A percentile compares a stretch with the other conserved stretches of the same genome.
These are phyloP conservation scores for Drosophila macrospina DNA, from an alignment of 2,888 invertebrate genomes.

Conservation along the genomic window DNA sequence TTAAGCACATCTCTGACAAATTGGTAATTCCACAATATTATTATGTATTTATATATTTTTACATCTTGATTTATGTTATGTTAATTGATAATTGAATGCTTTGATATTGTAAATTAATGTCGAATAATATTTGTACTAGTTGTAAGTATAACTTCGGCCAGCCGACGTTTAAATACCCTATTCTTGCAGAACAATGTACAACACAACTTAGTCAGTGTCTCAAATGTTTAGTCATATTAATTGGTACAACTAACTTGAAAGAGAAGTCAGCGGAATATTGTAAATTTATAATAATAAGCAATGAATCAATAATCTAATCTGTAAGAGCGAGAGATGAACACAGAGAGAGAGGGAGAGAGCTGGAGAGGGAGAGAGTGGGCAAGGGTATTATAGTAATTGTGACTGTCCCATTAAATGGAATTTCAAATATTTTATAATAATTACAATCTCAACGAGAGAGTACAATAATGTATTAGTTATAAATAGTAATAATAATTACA, in stretches of 20 bases:
- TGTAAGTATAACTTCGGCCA: constrained; percentile 9
- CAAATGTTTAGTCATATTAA: not conserved
- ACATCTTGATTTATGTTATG: not conserved
- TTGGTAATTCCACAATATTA: not conserved
- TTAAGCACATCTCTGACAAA: constrained; percentile 1
- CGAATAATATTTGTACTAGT: constrained; percentile 4
- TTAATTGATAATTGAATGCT: not conserved
- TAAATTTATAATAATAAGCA: not conserved
- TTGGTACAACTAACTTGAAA: not conserved
- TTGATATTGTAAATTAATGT: constrained; percentile 11
- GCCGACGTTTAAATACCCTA: constrained; percentile 24
- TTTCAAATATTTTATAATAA: constrained; percentile 14
- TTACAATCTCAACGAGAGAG: constrained; percentile 16
- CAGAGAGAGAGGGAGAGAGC: too few relatives aligned
- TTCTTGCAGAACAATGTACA: constrained; percentile 7
- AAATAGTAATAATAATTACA: constrained; percentile 2
- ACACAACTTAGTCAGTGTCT: not conserved
- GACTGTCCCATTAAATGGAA: constrained; percentile 57
- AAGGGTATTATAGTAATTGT: constrained; percentile 30
- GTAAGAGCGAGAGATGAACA: not conserved
- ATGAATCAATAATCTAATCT: not conserved
- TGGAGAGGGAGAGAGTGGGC: not conserved
- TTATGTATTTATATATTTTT: not conserved
- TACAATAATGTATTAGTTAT: constrained; percentile 12
- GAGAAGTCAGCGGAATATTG: not conserved